phyloP scores from a whole-genome alignment of 2,113 vertebrate species.

The Sterrhoptilus dennistouni region DNA sequence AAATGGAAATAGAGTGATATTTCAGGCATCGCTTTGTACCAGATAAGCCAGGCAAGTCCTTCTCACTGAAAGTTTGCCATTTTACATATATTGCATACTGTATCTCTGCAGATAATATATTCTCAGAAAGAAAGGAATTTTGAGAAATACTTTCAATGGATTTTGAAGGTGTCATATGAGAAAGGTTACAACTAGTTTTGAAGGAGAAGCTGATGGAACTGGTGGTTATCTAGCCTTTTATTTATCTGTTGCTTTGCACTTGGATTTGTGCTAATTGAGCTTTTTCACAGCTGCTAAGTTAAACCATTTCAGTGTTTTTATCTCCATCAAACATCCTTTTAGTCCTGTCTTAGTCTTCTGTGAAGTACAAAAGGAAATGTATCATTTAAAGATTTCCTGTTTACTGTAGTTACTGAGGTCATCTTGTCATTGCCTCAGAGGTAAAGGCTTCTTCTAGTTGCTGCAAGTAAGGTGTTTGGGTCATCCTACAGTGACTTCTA shows the following conservation, averaged over 20 bases:
- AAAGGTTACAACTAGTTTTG: not conserved
- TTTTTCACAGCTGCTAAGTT: not conserved
- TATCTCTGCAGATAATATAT: not conserved
- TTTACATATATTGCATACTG: not conserved
- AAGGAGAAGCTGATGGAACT: not conserved
- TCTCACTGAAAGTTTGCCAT: not conserved
- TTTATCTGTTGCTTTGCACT: not conserved
- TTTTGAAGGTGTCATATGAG: not conserved
- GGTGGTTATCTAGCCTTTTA: not conserved
- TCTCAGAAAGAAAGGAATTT: not conserved
- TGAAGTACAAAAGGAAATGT: not conserved
- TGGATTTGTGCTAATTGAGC: not conserved
- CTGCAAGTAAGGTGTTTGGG: not conserved
- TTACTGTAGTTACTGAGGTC: not conserved
- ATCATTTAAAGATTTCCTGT: not conserved
- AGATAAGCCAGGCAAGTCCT: not conserved
- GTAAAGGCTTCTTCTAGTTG: not conserved
- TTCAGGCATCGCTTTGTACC: not conserved
- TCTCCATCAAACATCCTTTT: not conserved
- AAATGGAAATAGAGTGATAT: not conserved
- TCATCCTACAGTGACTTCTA: not conserved
- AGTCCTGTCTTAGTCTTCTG: not conserved
- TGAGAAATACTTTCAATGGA: not conserved
- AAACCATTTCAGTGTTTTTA: not conserved
- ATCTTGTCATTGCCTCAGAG: not conserved